These are phyloP conservation scores for Agapetus fuscipes DNA, from an alignment of 2,888 invertebrate genomes.

Conservation along the genomic window DNA sequence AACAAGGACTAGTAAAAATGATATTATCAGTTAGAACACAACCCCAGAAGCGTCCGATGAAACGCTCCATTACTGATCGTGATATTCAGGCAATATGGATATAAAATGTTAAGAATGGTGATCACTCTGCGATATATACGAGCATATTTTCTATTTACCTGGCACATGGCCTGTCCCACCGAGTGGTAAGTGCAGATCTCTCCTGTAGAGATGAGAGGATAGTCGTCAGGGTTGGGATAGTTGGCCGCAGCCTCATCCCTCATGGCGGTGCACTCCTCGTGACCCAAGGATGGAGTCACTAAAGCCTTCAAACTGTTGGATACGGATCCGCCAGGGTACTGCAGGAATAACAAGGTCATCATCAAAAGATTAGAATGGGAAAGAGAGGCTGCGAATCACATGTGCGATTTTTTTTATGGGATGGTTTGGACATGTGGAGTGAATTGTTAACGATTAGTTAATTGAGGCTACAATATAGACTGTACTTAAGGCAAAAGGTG, in stretches of 20 bases:
- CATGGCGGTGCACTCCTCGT: constrained; percentile 5
- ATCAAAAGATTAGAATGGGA: neutral
- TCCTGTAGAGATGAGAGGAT: constrained; percentile 8
- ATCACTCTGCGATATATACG: neutral
- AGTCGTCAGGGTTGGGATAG: constrained; percentile 4
- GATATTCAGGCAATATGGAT: neutral
- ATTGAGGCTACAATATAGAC: too few relatives aligned
- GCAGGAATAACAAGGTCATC: too few relatives aligned
- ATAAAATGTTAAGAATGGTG: neutral
- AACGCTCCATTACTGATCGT: too few relatives aligned
- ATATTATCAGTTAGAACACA: too few relatives aligned
- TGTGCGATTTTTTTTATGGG: too few relatives aligned
- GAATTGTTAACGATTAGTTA: too few relatives aligned
- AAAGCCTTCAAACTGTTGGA: constrained; percentile 10
- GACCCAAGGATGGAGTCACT: constrained; percentile 4
- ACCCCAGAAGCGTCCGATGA: too few relatives aligned
- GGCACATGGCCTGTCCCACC: constrained; percentile 12
- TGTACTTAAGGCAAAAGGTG: too few relatives aligned
- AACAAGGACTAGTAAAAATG: too few relatives aligned
- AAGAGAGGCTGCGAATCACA: too few relatives aligned
- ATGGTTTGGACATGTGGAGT: too few relatives aligned
- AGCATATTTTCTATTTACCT: constrained; percentile 3
- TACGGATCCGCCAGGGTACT: constrained; percentile 9
- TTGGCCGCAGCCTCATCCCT: constrained; percentile 7
- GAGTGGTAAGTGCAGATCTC: constrained; percentile 14